phyloP scores from a whole-genome alignment of 2,888 invertebrate species.

The Unio pictorum region DNA sequence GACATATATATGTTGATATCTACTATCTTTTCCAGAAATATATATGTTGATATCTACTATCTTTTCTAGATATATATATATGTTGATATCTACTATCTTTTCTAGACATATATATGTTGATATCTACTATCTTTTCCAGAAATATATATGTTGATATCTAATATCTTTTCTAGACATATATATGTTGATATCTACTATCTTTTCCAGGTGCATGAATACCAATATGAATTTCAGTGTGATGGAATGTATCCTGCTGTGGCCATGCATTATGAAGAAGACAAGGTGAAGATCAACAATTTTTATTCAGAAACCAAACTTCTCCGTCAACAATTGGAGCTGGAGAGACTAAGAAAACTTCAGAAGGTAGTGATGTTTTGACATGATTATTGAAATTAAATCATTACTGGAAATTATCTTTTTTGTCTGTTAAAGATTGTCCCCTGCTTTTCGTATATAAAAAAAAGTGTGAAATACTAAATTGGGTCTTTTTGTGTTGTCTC shows the following conservation, averaged over 20 bases:
- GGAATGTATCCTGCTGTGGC: constrained; percentile 48
- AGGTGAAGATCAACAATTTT: constrained; percentile 45
- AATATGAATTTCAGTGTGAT: constrained; percentile 35
- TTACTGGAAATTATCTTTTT: no score
- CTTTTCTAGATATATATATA: background rate
- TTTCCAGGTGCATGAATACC: constrained; percentile 37
- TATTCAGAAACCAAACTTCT: constrained; percentile 40
- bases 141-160: background rate
- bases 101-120: no score
- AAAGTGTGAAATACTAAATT: no score
- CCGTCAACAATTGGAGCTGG: constrained; percentile 1
- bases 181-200: background rate
- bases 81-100: background rate
- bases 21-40: background rate
- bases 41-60: background rate
- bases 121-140: background rate
- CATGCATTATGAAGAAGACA: constrained; percentile 24
- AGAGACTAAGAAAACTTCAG: background rate
- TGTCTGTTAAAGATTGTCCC: no score
- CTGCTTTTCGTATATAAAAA: no score
- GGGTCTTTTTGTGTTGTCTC: no score
- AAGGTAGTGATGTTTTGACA: no score
- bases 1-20: background rate
- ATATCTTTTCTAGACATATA: background rate
- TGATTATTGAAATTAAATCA: no score